A percentile compares a stretch with the other conserved stretches of the same genome.
These are phyloP conservation scores for Aphelocoma californica DNA, from an alignment of 2,797 vertebrate genomes.

Conservation along the genomic window DNA sequence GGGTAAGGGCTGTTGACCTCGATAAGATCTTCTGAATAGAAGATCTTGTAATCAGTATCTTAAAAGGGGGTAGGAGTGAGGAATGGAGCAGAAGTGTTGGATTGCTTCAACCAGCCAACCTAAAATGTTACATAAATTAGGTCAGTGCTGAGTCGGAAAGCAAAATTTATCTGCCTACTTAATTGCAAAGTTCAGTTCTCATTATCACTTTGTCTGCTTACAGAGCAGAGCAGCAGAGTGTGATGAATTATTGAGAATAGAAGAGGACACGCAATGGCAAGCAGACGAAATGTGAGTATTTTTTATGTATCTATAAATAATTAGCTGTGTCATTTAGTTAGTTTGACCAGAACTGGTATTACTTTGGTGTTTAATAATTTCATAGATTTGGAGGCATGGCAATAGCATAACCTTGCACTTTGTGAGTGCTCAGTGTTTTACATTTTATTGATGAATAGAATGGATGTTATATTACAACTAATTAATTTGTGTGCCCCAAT, in stretches of 20 bases:
- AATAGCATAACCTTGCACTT: not conserved
- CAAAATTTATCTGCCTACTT: not conserved
- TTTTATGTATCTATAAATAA: not conserved
- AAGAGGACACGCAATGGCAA: constrained; percentile 87
- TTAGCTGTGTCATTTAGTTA: not conserved
- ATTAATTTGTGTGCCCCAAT: not conserved
- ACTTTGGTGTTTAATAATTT: not conserved
- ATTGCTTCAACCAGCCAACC: not conserved
- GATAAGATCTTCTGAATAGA: constrained; percentile 35
- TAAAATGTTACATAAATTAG: not conserved
- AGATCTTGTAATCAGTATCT: not conserved
- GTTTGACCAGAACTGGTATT: not conserved
- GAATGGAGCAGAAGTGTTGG: not conserved
- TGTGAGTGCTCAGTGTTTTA: not conserved
- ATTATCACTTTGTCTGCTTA: not conserved
- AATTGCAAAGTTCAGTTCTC: constrained; percentile 9
- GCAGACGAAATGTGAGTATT: constrained; percentile 80
- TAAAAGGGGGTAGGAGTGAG: not conserved
- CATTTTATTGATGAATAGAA: not conserved
- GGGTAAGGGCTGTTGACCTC: constrained; percentile 11
- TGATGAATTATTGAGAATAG: constrained; percentile 91
- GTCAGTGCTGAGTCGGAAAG: not conserved
- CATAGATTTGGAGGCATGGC: not conserved
- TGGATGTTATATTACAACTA: not conserved
- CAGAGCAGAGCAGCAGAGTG: constrained; percentile 84